These are phyloP conservation scores for Linnaemya vulpina DNA, from an alignment of 2,888 invertebrate genomes.

Conservation along the genomic window DNA sequence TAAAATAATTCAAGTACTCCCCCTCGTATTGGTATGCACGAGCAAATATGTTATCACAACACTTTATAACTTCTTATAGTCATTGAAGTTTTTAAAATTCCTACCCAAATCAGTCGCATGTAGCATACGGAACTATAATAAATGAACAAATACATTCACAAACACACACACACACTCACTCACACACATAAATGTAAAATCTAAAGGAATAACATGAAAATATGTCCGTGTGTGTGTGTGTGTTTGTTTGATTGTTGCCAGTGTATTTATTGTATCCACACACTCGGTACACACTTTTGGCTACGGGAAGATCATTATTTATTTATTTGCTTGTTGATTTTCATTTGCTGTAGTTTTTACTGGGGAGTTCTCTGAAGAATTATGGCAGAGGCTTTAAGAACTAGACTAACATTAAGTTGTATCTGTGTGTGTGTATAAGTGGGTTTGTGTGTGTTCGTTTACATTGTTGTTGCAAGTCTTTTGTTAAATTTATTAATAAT, in stretches of 20 bases:
- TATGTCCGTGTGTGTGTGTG: too few species aligned
- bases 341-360: constrained; percentile 35
- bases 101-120: constrained; percentile 65
- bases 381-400: constrained; percentile 5
- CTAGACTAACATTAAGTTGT: constrained; percentile 6
- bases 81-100: constrained; percentile 43
- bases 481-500: constrained; percentile 51
- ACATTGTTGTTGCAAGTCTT: constrained; percentile 11
- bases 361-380: background rate
- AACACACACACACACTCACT: background rate
- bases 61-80: background rate
- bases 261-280: background rate
- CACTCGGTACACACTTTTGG: background rate
- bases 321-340: constrained; percentile 60
- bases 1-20: background rate
- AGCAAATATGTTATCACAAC: background rate
- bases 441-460: constrained; percentile 1
- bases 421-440: too few species aligned
- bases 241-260: background rate
- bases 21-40: background rate
- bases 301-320: constrained; percentile 58
- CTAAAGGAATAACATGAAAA: background rate
- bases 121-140: constrained; percentile 33
- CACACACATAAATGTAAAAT: background rate
- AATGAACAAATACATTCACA: background rate